Base-by-base conservation (phyloP, 2,888 invertebrate genomes). In the Stenodera caucasica region DNA sequence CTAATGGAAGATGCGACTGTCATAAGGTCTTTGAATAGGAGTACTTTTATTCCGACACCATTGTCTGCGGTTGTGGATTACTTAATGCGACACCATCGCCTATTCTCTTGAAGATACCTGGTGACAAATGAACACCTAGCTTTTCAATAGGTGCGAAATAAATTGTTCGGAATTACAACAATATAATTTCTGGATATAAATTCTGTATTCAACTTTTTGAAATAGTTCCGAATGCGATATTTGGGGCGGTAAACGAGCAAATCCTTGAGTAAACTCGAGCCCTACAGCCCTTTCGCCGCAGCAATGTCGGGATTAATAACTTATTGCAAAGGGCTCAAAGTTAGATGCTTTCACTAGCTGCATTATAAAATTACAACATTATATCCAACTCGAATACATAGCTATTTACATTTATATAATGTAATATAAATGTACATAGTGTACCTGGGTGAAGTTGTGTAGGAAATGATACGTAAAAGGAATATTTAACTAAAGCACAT, bases 91-190 rank as follows among this genome's bases (percentile, higher is more conserved):
- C 63, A 56, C 62, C 70, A 69, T 72, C 21, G 18, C 65, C 67
- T 59, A 59, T n/a, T n/a, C n/a, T n/a, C 61, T 1, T 60, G 60
- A 66, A 68, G 70, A 70, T 67, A 67, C 69, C 64, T 61, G 52
- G 75, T 79, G 78, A 78, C 77, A 77, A 78, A 79, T 78, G 78
- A 78, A 76, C 75, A 74, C 71, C 75, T 63, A 63, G 63, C 77
- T 77, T 76, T 72, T 77, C 76, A 76, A 76, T 72, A 61, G 56
- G 63, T 61, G 35, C 60, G 54, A 55, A 53, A 49, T 54, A 60
- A 40, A 35, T 37, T 33, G n/a, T 52, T 4, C 49, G n/a, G n/a
- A n/a, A n/a, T n/a, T n/a, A n/a, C 53, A 37, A 37, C 57, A 61
- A 57, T 54, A 37, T 18, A 45, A 49, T 52, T 29, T 29, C 35